Percentiles rank a stretch among this genome's conserved stretches.
phyloP scores from a whole-genome alignment of 2,113 vertebrate genomes.

The Nettapus auritus region DNA sequence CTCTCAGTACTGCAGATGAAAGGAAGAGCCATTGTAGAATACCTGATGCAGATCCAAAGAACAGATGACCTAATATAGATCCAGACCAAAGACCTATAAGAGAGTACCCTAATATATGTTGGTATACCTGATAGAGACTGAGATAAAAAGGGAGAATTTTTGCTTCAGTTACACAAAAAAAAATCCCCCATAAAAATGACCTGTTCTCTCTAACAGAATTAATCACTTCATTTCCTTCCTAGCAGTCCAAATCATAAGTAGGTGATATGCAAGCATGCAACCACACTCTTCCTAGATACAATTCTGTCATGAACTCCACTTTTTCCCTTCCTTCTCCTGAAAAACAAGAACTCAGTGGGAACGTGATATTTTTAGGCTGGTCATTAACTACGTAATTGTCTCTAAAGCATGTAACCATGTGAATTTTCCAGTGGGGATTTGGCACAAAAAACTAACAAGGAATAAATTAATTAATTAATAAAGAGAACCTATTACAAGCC shows the following conservation, averaged over 20 bases:
- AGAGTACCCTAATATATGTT: background rate
- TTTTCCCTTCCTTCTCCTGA: background rate
- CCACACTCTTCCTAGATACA: background rate
- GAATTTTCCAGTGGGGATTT: background rate
- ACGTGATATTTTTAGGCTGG: background rate
- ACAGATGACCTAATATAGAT: background rate
- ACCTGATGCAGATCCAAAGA: background rate
- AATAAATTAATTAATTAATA: background rate
- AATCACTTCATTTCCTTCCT: background rate
- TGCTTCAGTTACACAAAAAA: background rate
- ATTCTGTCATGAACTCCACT: background rate
- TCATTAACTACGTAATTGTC: background rate
- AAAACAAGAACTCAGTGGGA: background rate
- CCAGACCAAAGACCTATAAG: background rate
- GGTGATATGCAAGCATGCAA: background rate
- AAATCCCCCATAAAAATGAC: background rate
- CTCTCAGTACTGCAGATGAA: background rate
- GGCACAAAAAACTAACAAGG: background rate
- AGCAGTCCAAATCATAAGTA: background rate
- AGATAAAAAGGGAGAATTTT: background rate
- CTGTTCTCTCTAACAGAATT: background rate
- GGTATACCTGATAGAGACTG: background rate
- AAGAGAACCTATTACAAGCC: background rate
- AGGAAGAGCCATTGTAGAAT: background rate
- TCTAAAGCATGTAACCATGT: background rate